Evolutionary conservation across 2,888 invertebrate species (phyloP).

Genomic region (Tiliacea aurago): DNA sequence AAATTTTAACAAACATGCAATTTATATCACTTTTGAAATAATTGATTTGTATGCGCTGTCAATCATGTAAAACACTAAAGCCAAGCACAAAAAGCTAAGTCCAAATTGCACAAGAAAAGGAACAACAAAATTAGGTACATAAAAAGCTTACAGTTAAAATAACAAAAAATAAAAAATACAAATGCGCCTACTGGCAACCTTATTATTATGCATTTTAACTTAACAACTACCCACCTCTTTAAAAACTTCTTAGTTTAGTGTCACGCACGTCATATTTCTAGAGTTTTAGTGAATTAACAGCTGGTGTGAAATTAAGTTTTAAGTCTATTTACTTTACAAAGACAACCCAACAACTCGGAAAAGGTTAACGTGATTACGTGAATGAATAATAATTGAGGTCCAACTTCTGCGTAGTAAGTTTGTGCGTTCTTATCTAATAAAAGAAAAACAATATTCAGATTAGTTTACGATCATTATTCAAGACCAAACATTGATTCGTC

Average conservation of each 20-base stretch:
- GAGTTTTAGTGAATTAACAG: neutral
- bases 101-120: neutral
- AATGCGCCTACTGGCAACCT: neutral
- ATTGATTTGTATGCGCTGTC: neutral
- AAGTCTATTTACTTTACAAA: neutral
- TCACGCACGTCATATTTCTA: neutral
- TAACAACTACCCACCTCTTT: slow-evolving; percentile 1
- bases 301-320: neutral
- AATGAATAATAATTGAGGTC: slow-evolving; percentile 1
- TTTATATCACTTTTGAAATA: neutral
- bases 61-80: neutral
- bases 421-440: slow-evolving; percentile 5
- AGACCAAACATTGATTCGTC: slow-evolving; percentile 31
- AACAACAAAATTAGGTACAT: neutral
- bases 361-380: neutral
- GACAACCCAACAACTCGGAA: neutral
- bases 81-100: slow-evolving; percentile 1
- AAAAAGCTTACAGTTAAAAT: neutral
- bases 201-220: neutral
- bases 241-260: neutral
- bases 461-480: slow-evolving; percentile 22
- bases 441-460: slow-evolving; percentile 35
- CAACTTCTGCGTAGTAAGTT: slow-evolving; percentile 15
- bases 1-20: neutral
- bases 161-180: neutral